phyloP scores from a whole-genome alignment of 2,888 invertebrate species.

The Punctoribates punctum region DNA sequence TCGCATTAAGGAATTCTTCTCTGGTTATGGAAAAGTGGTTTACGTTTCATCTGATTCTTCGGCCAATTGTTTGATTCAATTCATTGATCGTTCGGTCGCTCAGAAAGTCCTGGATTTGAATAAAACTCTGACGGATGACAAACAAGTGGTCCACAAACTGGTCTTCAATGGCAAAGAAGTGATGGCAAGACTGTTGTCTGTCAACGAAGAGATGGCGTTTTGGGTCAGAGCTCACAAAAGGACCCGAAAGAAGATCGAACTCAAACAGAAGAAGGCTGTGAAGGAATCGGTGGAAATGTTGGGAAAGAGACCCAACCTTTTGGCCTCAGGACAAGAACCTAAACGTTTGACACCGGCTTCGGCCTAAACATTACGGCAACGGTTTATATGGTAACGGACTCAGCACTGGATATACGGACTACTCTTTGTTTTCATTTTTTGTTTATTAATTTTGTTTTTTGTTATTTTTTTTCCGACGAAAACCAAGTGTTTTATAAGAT shows the following conservation, averaged over 20 bases:
- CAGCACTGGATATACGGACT: no score
- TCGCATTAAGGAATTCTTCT: neutral
- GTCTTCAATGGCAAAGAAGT: conserved; percentile 33
- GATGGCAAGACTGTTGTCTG: conserved; percentile 7
- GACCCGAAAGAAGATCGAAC: neutral
- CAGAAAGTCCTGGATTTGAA: conserved; percentile 47
- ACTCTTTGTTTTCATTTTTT: no score
- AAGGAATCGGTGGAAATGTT: neutral
- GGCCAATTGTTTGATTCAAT: conserved; percentile 51
- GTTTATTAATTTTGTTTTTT: no score
- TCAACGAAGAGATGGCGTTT: conserved; percentile 34
- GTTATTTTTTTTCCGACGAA: no score
- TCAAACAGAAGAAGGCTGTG: neutral
- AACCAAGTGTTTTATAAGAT: no score
- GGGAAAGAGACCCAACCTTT: neutral
- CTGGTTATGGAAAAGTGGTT: neutral
- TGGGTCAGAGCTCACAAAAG: conserved; percentile 12
- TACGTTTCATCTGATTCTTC: neutral
- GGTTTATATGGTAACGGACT: no score
- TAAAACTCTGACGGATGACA: conserved; percentile 31
- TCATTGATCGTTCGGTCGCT: conserved; percentile 51
- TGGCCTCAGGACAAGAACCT: neutral
- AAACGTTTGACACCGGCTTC: neutral
- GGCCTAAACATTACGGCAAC: no score
- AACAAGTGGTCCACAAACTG: conserved; percentile 34